Evolutionary conservation across 35 echinoderm and acorn worm species (phyloP), one percentile per base, ranked within the genome.

Genomic region (Ophioderma brevispina): DNA sequence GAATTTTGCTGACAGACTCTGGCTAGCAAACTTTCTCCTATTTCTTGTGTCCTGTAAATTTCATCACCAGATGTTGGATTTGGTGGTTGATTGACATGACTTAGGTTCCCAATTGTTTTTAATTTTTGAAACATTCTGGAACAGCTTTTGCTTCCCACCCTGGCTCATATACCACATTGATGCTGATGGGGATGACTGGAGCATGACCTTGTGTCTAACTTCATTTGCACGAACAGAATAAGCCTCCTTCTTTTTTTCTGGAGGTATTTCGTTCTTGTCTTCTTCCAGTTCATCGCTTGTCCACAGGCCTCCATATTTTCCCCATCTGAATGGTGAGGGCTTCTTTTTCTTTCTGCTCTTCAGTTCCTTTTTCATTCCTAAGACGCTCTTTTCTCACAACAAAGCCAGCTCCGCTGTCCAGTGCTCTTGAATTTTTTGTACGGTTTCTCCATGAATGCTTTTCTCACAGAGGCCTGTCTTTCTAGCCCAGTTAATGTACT

Each of bases 221-320:
- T 18, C 77, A 79, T 33, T 88, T 40, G 17, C 77, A 63, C 37
- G 38, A 34, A 52, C 75, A 40, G 36, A 78, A 18, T 32, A 6
- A 40, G 33, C 75, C 38, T 88, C 31, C 25, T 79, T 88, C 64
- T 79, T 78, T n/a, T n/a, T 64, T 39, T 33, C 33, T 75, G 52
- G 33, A 70, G 0, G n/a, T 39, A 33, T 39, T 33, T 32, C 59
- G 15, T 81, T 25, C 17, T 76, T 31, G 13, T 38, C 64, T n/a
- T n/a, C n/a, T n/a, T 38, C 55, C 23, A 36, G 21, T 0, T 87
- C 64, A 17, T 87, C 64, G 35, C 75, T 32, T 30, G 36, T 38
- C 86, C 86, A 88, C 64, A 88, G 38, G 14, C 86, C 86, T 88
- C 86, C 86, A 88, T 76, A 77, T 46, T 88, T 63, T n/a, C n/a